Evolutionary conservation across 2,113 vertebrate species (phyloP).

Genomic region (Argyrosomus japonicus): DNA sequence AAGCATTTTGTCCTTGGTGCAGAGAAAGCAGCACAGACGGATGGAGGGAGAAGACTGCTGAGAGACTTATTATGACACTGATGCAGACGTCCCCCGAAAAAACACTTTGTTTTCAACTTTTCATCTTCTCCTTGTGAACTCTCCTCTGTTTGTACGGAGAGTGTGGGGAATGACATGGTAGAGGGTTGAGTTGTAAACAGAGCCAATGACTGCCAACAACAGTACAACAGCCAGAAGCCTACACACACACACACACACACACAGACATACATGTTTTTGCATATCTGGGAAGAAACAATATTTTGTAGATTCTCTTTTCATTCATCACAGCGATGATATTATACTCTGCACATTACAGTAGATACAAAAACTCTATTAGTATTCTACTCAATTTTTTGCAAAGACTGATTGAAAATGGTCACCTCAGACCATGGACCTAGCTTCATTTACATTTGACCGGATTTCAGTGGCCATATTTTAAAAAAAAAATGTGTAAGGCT

Average conservation of each 20-base stretch:
- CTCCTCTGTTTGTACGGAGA: conserved; percentile 25
- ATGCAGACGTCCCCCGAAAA: conserved; percentile 14
- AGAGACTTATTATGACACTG: conserved; percentile 55
- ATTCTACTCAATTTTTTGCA: no score
- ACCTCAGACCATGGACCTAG: no score
- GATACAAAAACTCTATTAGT: no score
- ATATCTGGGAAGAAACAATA: background rate
- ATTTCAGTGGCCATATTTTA: no score
- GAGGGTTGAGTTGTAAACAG: conserved; percentile 36
- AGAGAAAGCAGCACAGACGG: conserved; percentile 50
- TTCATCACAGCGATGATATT: background rate
- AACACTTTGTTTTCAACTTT: conserved; percentile 44
- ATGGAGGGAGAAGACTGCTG: conserved; percentile 44
- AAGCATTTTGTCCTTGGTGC: conserved; percentile 76
- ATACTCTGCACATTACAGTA: no score
- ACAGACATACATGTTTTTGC: background rate
- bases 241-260: no score
- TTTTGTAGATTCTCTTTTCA: background rate
- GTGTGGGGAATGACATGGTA: conserved; percentile 15
- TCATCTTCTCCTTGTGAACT: conserved; percentile 55
- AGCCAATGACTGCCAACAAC: conserved; percentile 11
- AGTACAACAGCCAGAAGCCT: background rate
- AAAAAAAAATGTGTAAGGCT: no score
- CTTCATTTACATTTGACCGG: no score
- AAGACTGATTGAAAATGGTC: no score